phyloP scores from a whole-genome alignment of 2,113 vertebrate species.

The Mugil cephalus region DNA sequence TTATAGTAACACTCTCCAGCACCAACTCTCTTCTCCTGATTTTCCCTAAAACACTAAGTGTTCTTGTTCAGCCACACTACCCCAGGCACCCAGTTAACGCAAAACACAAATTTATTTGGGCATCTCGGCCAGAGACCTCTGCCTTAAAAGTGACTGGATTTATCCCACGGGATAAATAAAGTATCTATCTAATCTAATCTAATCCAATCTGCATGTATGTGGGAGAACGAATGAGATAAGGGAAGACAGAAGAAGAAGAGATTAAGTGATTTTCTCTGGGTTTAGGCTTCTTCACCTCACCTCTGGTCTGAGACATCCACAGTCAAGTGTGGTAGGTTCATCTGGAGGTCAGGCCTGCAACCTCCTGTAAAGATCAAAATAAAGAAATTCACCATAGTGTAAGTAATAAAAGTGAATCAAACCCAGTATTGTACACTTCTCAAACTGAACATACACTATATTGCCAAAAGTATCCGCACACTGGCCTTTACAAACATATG shows the following conservation, averaged over 20 bases:
- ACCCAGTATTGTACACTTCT: background rate
- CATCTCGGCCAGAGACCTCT: background rate
- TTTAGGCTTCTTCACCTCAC: slow-evolving; percentile 1
- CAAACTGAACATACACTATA: too few relatives aligned
- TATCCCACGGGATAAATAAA: too few relatives aligned
- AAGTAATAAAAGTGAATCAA: background rate
- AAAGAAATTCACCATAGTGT: background rate
- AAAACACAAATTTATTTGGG: slow-evolving; percentile 41
- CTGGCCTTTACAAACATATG: too few relatives aligned
- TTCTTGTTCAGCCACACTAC: slow-evolving; percentile 2
- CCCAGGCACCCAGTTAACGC: background rate
- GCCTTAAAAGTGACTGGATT: slow-evolving; percentile 11
- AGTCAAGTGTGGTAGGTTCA: background rate
- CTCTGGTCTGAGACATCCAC: background rate
- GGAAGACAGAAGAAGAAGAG: background rate
- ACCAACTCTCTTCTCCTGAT: background rate
- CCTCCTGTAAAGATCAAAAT: slow-evolving; percentile 18
- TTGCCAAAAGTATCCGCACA: too few relatives aligned
- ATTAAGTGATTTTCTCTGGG: background rate
- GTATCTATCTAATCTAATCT: too few relatives aligned
- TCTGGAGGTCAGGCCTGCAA: background rate
- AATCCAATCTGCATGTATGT: background rate
- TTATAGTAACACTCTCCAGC: slow-evolving; percentile 2
- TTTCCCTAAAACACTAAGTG: slow-evolving; percentile 10
- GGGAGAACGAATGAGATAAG: background rate